Evolutionary conservation across 2,113 vertebrate species (phyloP), one percentile per base, ranked within the genome.

Genomic region (Muscicapa adusta): DNA sequence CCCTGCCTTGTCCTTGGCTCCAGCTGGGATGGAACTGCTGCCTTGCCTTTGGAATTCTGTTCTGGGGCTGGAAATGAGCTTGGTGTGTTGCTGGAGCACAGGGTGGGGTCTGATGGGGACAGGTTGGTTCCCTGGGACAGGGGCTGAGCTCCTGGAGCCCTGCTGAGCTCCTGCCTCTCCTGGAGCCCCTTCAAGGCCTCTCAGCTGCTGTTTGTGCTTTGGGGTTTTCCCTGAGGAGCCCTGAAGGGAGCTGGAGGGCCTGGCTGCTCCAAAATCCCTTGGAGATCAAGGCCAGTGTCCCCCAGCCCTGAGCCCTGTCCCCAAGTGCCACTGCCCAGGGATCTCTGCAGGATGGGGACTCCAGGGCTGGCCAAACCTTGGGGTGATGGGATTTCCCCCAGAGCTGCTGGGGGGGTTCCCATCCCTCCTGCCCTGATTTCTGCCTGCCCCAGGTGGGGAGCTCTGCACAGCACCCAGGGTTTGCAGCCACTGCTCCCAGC

Each of bases 401-500:
- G 8, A 28, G 51, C 3, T 24, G 14, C 1, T 8, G 50, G 31
- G 34, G 33, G 1, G 2, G 1, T 51, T 58, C 2, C 14, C 47
- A 12, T 54, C 68, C 9, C 0, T 60, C 45, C 50, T 40, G 4
- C 34, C 33, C 85, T 10, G 43, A 1, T 26, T 73, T 23, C 73
- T 33, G 18, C n/a, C 36, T 38, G 62, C 77, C 74, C 16, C 62
- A 6, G 88, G 58, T 60, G 76, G 78, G 88, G 47, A 17, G 18
- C 83, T 70, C 2, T 5, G 76, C 66, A 78, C 42, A 80, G 51
- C 63, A 8, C 10, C 43, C 61, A 2, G 12, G 28, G 89, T 89
- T 66, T 48, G 89, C 38, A 92, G 72, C 50, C 33, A 0, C 36
- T 31, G 71, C n/a, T 86, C 77, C 67, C 91, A 88, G 7, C 42